A percentile compares a stretch with the other conserved stretches of the same genome.
Conservation (phyloP, 2,888 invertebrate genomes). For the Barypeithes pellucidus region DNA sequence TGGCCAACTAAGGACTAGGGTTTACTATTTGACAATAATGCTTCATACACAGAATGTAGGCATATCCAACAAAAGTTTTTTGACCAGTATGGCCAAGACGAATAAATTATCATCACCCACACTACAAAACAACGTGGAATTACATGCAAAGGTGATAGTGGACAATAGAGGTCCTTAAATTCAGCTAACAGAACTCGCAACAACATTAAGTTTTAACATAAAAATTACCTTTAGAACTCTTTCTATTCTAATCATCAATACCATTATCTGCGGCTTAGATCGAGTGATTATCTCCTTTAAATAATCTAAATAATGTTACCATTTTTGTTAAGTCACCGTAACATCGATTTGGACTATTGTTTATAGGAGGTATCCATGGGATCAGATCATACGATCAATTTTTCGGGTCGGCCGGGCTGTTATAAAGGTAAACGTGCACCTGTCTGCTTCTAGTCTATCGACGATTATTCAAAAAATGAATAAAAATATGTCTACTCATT, state of each 20-base stretch:
- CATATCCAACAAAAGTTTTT: too few species aligned
- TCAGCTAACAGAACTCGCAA: too few species aligned
- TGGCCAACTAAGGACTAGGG: too few species aligned
- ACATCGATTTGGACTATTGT: constrained; percentile 40
- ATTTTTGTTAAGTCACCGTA: constrained; percentile 40
- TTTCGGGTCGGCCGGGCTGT: constrained; percentile 25
- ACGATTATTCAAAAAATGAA: constrained; percentile 9
- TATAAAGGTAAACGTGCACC: constrained; percentile 40
- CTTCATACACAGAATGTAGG: too few species aligned
- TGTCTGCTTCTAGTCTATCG: constrained; percentile 28
- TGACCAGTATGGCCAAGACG: too few species aligned
- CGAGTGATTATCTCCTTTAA: constrained; percentile 39
- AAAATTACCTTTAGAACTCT: not conserved
- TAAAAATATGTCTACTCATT: not conserved
- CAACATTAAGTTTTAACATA: not conserved
- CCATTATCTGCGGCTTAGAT: constrained; percentile 13
- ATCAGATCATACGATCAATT: constrained; percentile 37
- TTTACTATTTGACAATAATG: too few species aligned
- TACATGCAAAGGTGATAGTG: too few species aligned
- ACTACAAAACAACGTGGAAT: too few species aligned
- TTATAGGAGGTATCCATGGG: constrained; percentile 34
- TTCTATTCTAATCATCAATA: constrained; percentile 14
- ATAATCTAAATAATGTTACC: constrained; percentile 39
- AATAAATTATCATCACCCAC: too few species aligned
- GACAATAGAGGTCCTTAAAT: too few species aligned